phyloP scores from a whole-genome alignment of 2,888 invertebrate genomes.

The Coenonympha arcania region DNA sequence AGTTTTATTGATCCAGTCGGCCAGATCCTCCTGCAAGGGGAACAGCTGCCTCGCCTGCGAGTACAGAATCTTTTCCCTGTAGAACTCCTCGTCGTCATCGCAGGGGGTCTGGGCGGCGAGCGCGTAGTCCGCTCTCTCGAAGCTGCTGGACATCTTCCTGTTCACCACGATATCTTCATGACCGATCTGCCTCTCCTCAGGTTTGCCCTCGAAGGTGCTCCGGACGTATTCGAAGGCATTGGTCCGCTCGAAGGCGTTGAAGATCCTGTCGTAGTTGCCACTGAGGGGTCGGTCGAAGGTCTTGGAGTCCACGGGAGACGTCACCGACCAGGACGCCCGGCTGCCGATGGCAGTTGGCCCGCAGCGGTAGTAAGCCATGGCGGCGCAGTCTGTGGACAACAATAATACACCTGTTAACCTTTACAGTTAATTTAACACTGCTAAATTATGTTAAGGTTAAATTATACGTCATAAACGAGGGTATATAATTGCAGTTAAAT shows the following conservation, averaged over 20 bases:
- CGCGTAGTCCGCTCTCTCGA: conserved; percentile 67
- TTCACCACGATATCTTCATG: conserved; percentile 64
- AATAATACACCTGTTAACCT: conserved; percentile 4
- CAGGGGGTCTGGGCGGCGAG: conserved; percentile 68
- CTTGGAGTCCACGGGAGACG: conserved; percentile 47
- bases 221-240: conserved; percentile 67
- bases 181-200: conserved; percentile 49
- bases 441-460: too few species aligned
- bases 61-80: conserved; percentile 81
- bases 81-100: conserved; percentile 78
- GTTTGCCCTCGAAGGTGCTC: conserved; percentile 42
- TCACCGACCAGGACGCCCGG: conserved; percentile 75
- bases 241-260: conserved; percentile 68
- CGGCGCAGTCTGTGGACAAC: conserved; percentile 41
- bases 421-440: background rate
- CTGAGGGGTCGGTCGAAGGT: conserved; percentile 60
- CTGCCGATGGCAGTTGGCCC: conserved; percentile 65
- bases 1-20: conserved; percentile 90
- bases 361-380: conserved; percentile 66
- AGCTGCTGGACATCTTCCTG: conserved; percentile 63
- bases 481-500: too few species aligned
- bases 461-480: too few species aligned
- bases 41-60: conserved; percentile 85
- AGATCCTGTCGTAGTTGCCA: conserved; percentile 68
- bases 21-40: conserved; percentile 88